These are phyloP conservation scores for Diploscapter pachys DNA, from an alignment of 1,140 invertebrate genomes.

Conservation along the genomic window DNA sequence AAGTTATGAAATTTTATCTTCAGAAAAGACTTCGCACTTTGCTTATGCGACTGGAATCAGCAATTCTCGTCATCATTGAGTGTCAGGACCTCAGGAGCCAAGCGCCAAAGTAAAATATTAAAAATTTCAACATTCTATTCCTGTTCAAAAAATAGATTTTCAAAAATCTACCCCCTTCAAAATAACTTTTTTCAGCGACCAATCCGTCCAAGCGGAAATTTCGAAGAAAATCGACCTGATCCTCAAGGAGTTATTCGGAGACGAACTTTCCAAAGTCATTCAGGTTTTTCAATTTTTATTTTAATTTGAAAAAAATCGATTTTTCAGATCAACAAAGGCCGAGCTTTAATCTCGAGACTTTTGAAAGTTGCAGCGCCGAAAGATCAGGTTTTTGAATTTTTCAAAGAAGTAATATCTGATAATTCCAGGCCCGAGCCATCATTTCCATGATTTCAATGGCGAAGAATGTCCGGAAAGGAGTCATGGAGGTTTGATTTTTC, in stretches of 20 bases:
- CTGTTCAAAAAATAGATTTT: conserved; percentile 1
- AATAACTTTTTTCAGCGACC: background rate
- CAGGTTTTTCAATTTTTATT: conserved; percentile 3
- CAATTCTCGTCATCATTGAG: conserved; percentile 47
- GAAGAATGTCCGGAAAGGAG: background rate
- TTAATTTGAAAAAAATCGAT: too few relatives aligned
- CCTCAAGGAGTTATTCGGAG: conserved; percentile 29
- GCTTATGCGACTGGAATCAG: conserved; percentile 31
- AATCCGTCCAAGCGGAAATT: background rate
- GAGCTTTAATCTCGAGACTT: conserved; percentile 3
- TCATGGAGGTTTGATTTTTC: background rate
- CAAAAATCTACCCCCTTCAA: conserved; percentile 31
- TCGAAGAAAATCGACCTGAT: conserved; percentile 6
- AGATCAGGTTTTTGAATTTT: background rate
- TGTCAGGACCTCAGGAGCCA: conserved; percentile 38
- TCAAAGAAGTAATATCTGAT: too few relatives aligned
- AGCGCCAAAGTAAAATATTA: background rate
- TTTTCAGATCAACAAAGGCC: background rate
- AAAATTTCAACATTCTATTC: background rate
- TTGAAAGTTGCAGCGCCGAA: conserved; percentile 14
- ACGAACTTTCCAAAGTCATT: conserved; percentile 17
- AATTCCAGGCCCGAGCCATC: too few relatives aligned
- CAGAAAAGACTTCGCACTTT: conserved; percentile 35
- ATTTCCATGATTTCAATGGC: conserved; percentile 1
- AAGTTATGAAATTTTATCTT: conserved; percentile 20